Evolutionary conservation across 2,888 invertebrate genomes (phyloP).

Genomic region (Apodemia duryi): DNA sequence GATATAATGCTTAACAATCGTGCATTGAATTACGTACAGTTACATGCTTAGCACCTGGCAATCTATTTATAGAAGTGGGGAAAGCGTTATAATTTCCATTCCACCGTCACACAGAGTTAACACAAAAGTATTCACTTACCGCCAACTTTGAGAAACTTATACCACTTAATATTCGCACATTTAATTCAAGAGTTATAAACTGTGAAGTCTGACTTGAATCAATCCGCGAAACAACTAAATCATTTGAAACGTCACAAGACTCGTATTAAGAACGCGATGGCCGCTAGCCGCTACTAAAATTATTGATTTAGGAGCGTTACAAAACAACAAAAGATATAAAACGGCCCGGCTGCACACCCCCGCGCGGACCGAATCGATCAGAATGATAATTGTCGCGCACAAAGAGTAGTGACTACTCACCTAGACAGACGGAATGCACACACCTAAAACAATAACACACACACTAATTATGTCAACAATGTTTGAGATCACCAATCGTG

Average conservation of each 20-base stretch:
- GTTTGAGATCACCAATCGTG: conserved; percentile 44
- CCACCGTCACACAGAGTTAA: conserved; percentile 14
- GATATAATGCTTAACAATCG: conserved; percentile 44
- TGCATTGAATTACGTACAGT: conserved; percentile 37
- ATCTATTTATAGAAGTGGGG: conserved; percentile 44
- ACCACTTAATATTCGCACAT: conserved; percentile 35
- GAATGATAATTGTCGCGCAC: conserved; percentile 79
- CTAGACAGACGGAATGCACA: conserved; percentile 71
- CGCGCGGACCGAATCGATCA: conserved; percentile 73
- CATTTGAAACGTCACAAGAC: conserved; percentile 36
- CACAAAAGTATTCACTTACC: neutral
- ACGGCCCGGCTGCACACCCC: conserved; percentile 69
- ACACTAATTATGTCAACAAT: conserved; percentile 58
- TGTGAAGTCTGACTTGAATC: neutral
- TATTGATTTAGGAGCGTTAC: conserved; percentile 74
- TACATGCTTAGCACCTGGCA: conserved; percentile 47
- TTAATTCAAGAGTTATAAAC: conserved; percentile 23
- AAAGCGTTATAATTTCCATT: conserved; percentile 31
- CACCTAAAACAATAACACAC: conserved; percentile 65
- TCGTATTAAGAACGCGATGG: conserved; percentile 42
- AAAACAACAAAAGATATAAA: conserved; percentile 79
- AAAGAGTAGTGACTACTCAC: conserved; percentile 73
- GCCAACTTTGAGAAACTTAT: neutral
- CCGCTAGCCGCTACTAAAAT: conserved; percentile 65
- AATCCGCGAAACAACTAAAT: conserved; percentile 31